phyloP scores from a whole-genome alignment of 2,113 vertebrate species.

The Atrichornis clamosus region DNA sequence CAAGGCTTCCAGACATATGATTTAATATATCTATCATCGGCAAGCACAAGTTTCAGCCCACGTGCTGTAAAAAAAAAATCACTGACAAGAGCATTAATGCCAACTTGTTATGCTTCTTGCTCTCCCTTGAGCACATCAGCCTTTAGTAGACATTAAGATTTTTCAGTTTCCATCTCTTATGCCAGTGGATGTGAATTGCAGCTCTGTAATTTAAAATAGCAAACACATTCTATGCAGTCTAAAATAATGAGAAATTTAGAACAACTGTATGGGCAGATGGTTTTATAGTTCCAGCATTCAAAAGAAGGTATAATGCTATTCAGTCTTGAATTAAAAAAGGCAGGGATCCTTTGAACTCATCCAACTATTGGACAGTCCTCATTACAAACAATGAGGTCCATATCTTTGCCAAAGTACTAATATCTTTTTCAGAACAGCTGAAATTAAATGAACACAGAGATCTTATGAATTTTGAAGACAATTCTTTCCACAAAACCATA shows the following conservation, averaged over 20 bases:
- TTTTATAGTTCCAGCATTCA: background rate
- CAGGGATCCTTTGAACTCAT: constrained; percentile 11
- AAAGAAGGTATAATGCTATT: background rate
- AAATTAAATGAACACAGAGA: background rate
- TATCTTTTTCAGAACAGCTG: background rate
- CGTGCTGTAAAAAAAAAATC: background rate
- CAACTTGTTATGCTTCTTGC: background rate
- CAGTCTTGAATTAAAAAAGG: constrained; percentile 1
- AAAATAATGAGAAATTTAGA: constrained; percentile 18
- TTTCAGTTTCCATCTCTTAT: background rate
- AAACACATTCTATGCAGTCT: background rate
- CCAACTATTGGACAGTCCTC: background rate
- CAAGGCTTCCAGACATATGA: background rate
- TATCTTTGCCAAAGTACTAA: background rate
- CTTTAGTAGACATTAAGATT: background rate
- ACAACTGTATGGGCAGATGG: background rate
- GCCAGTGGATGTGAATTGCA: background rate
- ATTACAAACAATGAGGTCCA: background rate
- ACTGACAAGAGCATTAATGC: background rate
- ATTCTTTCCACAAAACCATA: background rate
- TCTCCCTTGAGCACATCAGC: background rate
- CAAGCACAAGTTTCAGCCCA: background rate
- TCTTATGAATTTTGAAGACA: background rate
- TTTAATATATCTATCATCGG: background rate
- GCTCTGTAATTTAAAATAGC: background rate